Evolutionary conservation across 1,140 invertebrate genomes (phyloP), one percentile per base, ranked within the genome.

Genomic region (Anastrepha obliqua): DNA sequence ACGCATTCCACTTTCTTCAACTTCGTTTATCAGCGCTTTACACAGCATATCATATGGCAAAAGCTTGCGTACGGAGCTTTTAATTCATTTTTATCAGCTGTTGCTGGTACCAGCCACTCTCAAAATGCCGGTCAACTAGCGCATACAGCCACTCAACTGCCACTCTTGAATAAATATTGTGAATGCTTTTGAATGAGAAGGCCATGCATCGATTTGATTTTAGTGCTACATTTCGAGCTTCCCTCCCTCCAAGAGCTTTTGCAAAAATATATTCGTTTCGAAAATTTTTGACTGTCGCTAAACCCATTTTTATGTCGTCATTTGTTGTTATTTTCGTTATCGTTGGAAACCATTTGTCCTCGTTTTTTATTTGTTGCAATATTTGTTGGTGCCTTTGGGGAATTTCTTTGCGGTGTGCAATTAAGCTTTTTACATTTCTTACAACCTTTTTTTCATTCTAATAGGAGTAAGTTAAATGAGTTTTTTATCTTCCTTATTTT

Each of bases 161-260:
- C 1, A 29, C 29, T 8, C 15, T 17, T 74, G 17, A 3, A 42
- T 62, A 11, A 62, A 62, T 17, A 62, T 74, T 17, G 17, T 44
- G 42, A 44, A 1, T 74, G 64, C 8, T 39, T 67, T 44, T 20
- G n/a, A 65, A 74, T 47, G 67, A 44, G 44, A 74, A 74, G 67
- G 67, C 42, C 67, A 17, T 74, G 13, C 67, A 44, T 74, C 42
- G 67, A 6, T 47, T 67, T 74, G 67, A 55, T 47, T 74, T 62
- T 74, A 39, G 39, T 47, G 64, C 39, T 67, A 39, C 64, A 67
- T 74, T 44, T 42, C 39, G 15, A 42, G 67, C 39, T 44, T 15
- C 15, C 44, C 39, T 74, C 17, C 13, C 67, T 74, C 2, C 64
- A 13, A 67, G 13, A 67, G 13, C 29, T 39, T 11, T 67, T 67